Percentiles rank a stretch among this genome's conserved stretches.
These are phyloP conservation scores for Capitulum mitella DNA, from an alignment of 2,888 invertebrate species.

Conservation along the genomic window DNA sequence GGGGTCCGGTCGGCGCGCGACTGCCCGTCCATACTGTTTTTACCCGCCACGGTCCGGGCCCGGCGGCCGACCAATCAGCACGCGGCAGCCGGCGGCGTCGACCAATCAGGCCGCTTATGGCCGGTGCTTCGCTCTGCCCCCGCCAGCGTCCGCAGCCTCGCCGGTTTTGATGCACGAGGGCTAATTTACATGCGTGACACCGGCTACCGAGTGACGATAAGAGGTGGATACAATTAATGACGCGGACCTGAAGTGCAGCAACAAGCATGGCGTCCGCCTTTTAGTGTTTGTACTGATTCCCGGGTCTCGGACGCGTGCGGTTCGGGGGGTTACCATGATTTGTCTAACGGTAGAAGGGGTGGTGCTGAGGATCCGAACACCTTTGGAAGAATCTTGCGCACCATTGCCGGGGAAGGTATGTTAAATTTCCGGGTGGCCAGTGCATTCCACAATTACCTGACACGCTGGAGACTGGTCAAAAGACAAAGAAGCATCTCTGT, in stretches of 20 bases:
- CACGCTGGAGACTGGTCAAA: too few relatives aligned
- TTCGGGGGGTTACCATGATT: too few relatives aligned
- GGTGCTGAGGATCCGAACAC: too few relatives aligned
- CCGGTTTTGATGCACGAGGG: conserved; percentile 16
- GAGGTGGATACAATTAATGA: conserved; percentile 23
- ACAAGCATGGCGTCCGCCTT: neutral
- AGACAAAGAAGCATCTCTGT: too few relatives aligned
- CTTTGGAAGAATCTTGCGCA: too few relatives aligned
- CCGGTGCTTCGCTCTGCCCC: neutral
- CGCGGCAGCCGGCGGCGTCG: neutral
- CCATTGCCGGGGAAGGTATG: too few relatives aligned
- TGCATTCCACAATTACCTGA: too few relatives aligned
- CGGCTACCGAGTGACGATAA: neutral
- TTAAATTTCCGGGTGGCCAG: too few relatives aligned
- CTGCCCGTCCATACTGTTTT: conserved; percentile 24
- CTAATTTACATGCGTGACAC: neutral
- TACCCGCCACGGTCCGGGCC: neutral
- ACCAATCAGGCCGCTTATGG: neutral
- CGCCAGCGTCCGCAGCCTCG: neutral
- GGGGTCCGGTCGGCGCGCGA: neutral
- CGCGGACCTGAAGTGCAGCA: neutral
- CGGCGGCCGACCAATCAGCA: neutral
- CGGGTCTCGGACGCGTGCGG: too few relatives aligned
- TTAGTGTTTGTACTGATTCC: too few relatives aligned
- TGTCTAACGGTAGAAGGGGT: too few relatives aligned